These are phyloP conservation scores for Ctenopoma kingsleyae DNA, from an alignment of 2,797 vertebrate genomes.

Conservation along the genomic window DNA sequence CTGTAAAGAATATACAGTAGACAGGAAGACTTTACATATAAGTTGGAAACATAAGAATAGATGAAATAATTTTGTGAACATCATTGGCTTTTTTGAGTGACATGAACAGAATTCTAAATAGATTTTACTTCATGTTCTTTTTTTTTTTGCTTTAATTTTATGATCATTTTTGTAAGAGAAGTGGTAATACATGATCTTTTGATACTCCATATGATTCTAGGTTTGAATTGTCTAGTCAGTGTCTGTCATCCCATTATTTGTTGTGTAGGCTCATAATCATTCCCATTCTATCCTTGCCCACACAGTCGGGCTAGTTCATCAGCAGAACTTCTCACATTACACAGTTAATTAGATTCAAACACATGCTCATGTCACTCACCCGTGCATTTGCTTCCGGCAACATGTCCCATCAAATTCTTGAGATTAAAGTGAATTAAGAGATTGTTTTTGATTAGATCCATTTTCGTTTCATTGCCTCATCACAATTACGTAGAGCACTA, in stretches of 20 bases:
- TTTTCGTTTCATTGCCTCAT: slow-evolving; percentile 71
- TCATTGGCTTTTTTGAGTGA: neutral
- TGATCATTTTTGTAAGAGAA: neutral
- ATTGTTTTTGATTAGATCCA: slow-evolving; percentile 77
- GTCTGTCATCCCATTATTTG: slow-evolving; percentile 38
- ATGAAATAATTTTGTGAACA: slow-evolving; percentile 22
- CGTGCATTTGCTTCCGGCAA: slow-evolving; percentile 57
- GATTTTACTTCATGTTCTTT: slow-evolving; percentile 13
- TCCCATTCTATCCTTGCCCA: slow-evolving; percentile 49
- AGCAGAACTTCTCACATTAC: slow-evolving; percentile 70
- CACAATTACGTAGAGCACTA: slow-evolving; percentile 69
- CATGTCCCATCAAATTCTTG: slow-evolving; percentile 69
- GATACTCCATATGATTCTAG: neutral
- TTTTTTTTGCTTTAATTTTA: too few relatives aligned
- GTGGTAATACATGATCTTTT: neutral
- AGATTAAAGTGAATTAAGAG: slow-evolving; percentile 75
- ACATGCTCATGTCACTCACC: slow-evolving; percentile 63
- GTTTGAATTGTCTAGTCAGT: neutral
- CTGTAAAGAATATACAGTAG: slow-evolving; percentile 26
- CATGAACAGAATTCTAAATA: slow-evolving; percentile 15
- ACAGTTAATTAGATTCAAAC: slow-evolving; percentile 73
- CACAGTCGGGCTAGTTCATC: slow-evolving; percentile 59
- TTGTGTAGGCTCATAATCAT: slow-evolving; percentile 37
- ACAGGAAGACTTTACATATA: slow-evolving; percentile 5
- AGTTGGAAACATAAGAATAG: neutral